A percentile compares a stretch with the other conserved stretches of the same genome.
phyloP scores from a whole-genome alignment of 2,113 vertebrate species.

The Zapornia atra region DNA sequence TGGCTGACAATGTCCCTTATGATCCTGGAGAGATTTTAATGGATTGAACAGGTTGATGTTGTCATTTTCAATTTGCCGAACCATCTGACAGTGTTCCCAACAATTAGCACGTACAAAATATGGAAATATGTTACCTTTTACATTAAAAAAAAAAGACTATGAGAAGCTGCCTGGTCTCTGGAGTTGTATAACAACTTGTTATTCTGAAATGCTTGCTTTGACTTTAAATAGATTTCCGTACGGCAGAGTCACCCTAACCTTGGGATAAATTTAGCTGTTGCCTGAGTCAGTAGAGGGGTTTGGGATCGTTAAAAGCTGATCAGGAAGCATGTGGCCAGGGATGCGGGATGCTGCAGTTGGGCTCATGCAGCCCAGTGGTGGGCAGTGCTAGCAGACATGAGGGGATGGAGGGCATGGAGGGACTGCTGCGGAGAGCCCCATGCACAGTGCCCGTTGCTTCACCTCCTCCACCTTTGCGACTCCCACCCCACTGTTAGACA shows the following conservation, averaged over 20 bases:
- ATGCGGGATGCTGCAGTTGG: background rate
- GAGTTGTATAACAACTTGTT: conserved; percentile 32
- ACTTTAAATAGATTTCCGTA: conserved; percentile 57
- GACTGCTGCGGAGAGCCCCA: accelerated
- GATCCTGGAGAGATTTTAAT: conserved; percentile 69
- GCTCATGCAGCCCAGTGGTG: background rate
- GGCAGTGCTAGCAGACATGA: background rate
- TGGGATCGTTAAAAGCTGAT: conserved; percentile 44
- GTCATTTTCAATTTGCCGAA: conserved; percentile 79
- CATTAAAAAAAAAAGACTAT: conserved; percentile 10
- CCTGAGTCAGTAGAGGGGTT: conserved; percentile 31
- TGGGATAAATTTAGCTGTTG: conserved; percentile 60
- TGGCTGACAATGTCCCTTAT: conserved; percentile 65
- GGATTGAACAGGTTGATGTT: conserved; percentile 75
- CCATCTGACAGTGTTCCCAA: conserved; percentile 70
- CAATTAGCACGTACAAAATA: conserved; percentile 76
- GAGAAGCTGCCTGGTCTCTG: conserved; percentile 32
- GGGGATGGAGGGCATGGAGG: background rate
- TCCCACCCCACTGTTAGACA: background rate
- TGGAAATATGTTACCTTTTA: conserved; percentile 54
- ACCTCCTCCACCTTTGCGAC: background rate
- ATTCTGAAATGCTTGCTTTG: conserved; percentile 39
- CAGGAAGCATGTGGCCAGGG: background rate
- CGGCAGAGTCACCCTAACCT: conserved; percentile 55
- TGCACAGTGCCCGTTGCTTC: accelerated